Conservation (phyloP, 2,113 vertebrate genomes). For the human (Homo sapiens) region GRCh38 chr7:68721501-68722000, state of each 20-base stretch:
- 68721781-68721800: no score
- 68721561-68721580: neutral
- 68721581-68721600: neutral
- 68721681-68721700: neutral
- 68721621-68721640: neutral
- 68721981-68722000: no score
- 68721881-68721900: no score
- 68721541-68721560: neutral
- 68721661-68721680: neutral
- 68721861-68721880: no score
- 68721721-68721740: neutral
- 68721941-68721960: no score
- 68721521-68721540: neutral
- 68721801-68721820: no score
- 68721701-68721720: neutral
- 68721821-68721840: no score
- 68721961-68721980: no score
- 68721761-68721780: fast-evolving
- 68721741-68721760: neutral
- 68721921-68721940: no score
- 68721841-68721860: no score
- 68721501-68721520: neutral
- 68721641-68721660: neutral
- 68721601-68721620: neutral
- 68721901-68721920: no score